Base-by-base conservation (phyloP, 2,888 invertebrate species). In the Pilophorus perplexus region DNA sequence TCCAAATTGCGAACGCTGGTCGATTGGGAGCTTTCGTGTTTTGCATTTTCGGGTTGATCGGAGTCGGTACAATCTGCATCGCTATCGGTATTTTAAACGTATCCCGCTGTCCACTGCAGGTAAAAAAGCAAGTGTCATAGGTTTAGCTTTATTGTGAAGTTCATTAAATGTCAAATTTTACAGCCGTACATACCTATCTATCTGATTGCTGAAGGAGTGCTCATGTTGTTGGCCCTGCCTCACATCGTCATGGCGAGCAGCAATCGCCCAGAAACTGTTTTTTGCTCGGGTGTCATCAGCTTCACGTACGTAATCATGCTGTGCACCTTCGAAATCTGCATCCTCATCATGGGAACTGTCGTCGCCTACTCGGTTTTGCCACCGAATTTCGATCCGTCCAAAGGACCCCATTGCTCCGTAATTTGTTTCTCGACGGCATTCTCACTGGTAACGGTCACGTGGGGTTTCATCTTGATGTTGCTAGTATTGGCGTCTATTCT, bases 171-270 rank as follows among this genome's bases (percentile, higher is more conserved):
- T n/a, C n/a, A n/a, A n/a, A n/a, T n/a, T n/a, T n/a, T n/a, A n/a
- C n/a, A n/a, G n/a, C 18, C 5, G 22, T 48, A n/a, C 48, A 18
- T 48, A 12, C 48, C 48, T 4, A 23, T 48, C 16, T 48, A 48
- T n/a, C 48, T 48, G 18, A 48, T 48, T 6, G 20, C 23, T 20
- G 48, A 48, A 23, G 48, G 48, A 22, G 48, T 20, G 4, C 48
- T 48, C 4, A 16, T 48, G 22, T 4, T 48, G 23, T 2, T 10
- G 8, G 22, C 48, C 8, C 22, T 48, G 23, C 48, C 48, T 1
- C 16, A 48, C 48, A 12, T 48, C 2, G 8, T 48, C 18, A 1
- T 48, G 18, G n/a, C 48, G 10, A 48, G 1, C 1, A 23, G 23
- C 8, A 33, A 33, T 33, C 33, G 33, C 12, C 33, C n/a, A n/a